These are phyloP conservation scores for Gastracanthus pulcherrimus DNA, from an alignment of 2,888 invertebrate species.

Conservation along the genomic window DNA sequence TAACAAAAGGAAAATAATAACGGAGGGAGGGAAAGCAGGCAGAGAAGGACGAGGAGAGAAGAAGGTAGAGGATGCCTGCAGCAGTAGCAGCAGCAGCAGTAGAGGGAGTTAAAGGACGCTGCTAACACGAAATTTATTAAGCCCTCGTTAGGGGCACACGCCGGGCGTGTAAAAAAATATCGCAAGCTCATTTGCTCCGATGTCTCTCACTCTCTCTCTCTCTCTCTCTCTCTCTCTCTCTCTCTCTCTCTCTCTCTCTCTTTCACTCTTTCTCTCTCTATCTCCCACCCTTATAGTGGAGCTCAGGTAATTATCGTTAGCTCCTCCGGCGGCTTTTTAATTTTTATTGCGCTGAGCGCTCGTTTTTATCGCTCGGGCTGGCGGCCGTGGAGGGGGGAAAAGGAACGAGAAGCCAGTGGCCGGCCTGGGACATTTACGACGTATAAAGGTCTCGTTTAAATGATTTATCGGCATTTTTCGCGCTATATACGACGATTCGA, in stretches of 20 bases:
- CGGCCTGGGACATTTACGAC: conserved; percentile 26
- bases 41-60: background rate
- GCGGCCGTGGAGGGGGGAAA: background rate
- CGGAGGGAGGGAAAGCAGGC: background rate
- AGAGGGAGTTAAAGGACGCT: too few relatives aligned
- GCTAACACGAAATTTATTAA: conserved; percentile 48
- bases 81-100: background rate
- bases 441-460: conserved; percentile 33
- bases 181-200: conserved; percentile 33
- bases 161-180: conserved; percentile 33
- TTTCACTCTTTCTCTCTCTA: conserved; percentile 4
- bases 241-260: conserved; percentile 2
- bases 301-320: conserved; percentile 46
- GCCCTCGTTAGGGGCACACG: conserved; percentile 48
- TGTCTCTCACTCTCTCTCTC: conserved; percentile 7
- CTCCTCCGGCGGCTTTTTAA: conserved; percentile 11
- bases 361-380: background rate
- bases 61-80: background rate
- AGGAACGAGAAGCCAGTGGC: background rate
- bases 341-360: conserved; percentile 20
- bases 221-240: conserved; percentile 2
- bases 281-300: background rate
- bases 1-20: background rate
- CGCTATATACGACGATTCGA: background rate
- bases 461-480: conserved; percentile 37